phyloP scores from a whole-genome alignment of 2,113 vertebrate genomes.

The Chaetops frenatus region DNA sequence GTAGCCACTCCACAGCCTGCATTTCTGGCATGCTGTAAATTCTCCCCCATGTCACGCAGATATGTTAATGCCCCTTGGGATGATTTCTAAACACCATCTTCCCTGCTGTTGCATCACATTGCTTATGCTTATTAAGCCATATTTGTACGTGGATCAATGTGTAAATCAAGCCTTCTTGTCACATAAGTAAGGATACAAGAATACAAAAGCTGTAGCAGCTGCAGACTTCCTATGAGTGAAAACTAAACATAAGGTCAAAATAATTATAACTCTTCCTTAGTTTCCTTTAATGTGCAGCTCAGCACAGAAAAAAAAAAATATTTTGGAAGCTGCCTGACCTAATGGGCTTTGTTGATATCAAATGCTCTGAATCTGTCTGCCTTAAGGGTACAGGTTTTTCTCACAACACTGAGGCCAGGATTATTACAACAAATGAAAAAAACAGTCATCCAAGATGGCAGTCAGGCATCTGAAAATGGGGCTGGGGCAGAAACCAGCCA shows the following conservation, averaged over 20 bases:
- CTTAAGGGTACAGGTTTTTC: background rate
- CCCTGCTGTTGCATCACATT: slow-evolving; percentile 18
- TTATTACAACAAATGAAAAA: background rate
- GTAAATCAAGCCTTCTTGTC: slow-evolving; percentile 14
- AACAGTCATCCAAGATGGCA: background rate
- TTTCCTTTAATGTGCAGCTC: background rate
- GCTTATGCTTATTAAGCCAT: background rate
- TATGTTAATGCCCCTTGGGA: background rate
- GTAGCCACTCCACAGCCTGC: background rate
- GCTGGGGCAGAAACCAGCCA: background rate
- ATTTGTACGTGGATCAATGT: background rate
- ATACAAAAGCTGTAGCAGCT: slow-evolving; percentile 19
- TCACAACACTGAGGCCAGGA: background rate
- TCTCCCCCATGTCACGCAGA: background rate
- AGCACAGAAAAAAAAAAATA: background rate
- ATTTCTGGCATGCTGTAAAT: background rate
- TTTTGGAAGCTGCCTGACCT: background rate
- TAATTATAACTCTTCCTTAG: background rate
- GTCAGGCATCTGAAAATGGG: background rate
- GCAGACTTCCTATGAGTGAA: background rate
- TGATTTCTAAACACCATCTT: background rate
- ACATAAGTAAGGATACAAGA: background rate
- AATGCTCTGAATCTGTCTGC: background rate
- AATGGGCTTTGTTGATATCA: background rate
- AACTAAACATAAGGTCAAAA: background rate